Conservation (phyloP, 1,140 invertebrate species). For the Drosophila fuyamai region DNA sequence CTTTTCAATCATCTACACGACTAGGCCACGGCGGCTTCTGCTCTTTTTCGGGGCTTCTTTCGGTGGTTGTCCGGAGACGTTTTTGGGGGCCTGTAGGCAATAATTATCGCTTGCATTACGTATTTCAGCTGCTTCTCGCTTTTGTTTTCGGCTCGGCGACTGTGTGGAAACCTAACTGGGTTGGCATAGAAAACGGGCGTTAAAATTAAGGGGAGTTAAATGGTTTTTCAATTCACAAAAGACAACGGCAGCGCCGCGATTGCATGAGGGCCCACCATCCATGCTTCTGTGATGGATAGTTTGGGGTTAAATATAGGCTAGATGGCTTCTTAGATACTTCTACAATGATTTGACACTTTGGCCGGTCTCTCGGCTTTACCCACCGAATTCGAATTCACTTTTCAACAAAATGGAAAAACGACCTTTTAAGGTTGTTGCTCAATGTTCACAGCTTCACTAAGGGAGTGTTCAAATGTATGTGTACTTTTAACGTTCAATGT, state of each 20-base stretch:
- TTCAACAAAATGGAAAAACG: conserved; percentile 56
- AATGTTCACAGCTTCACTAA: conserved; percentile 36
- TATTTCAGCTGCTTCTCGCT: conserved; percentile 75
- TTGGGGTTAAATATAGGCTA: conserved; percentile 82
- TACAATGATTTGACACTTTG: conserved; percentile 79
- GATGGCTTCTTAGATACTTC: conserved; percentile 64
- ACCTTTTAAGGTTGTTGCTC: conserved; percentile 79
- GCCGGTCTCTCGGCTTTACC: conserved; percentile 10
- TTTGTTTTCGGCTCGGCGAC: conserved; percentile 69
- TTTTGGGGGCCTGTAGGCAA: conserved; percentile 67
- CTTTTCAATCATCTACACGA: conserved; percentile 75
- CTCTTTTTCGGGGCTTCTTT: conserved; percentile 49
- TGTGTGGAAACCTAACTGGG: conserved; percentile 66
- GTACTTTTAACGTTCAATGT: conserved; percentile 4
- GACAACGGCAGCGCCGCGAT: conserved; percentile 14
- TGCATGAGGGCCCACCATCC: conserved; percentile 46
- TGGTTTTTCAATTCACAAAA: conserved; percentile 80
- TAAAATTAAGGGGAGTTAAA: conserved; percentile 81
- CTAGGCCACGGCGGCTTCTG: conserved; percentile 53
- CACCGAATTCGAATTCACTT: conserved; percentile 19
- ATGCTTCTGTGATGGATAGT: conserved; percentile 74
- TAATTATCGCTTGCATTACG: conserved; percentile 83
- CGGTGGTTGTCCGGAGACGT: conserved; percentile 36
- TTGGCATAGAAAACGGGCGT: conserved; percentile 77
- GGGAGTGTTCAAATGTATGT: conserved; percentile 21